Evolutionary conservation across 2,113 vertebrate genomes (phyloP), one percentile per base, ranked within the genome.

Genomic region (Urocynchramus pylzowi): DNA sequence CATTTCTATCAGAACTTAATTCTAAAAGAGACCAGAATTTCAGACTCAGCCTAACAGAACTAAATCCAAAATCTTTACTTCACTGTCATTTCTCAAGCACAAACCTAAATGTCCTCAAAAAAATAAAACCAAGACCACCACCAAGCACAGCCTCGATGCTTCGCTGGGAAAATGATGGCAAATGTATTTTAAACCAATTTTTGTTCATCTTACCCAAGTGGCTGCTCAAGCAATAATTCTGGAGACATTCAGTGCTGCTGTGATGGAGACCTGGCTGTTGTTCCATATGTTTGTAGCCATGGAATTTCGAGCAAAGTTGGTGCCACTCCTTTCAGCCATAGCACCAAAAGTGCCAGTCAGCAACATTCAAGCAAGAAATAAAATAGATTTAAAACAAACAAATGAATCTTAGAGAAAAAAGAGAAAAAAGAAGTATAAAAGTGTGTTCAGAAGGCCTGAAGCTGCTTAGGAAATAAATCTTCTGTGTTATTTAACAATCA

Each of bases 261-360:
- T 44, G 76, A 30, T 42, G 20, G 49, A 79, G 31, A 64, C 17
- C 24, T 71, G 73, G 15, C 39, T 76, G 49, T 41, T 54, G 68
- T 37, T 52, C 14, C 4, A 0, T 8, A 4, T 1, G 1, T 47
- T 24, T 91, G 54, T 10, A 42, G 19, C 19, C 61, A 16, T 2
- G 69, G 53, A 16, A 76, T 65, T 90, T 35, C 1, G 8, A 57
- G n/a, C 26, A 61, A 69, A 90, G 17, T 15, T 57, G 16, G 4
- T 61, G 7, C 13, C 65, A 31, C 52, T 49, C 3, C 4, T 75
- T 82, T 67, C 60, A 87, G 59, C 17, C 70, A 37, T 2, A 69
- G 47, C 35, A 53, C 37, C 67, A 42, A 63, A 80, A 84, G 16
- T 18, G 3, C 16, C 88, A 65, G 27, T 47, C 56, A 87, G 45